Evolutionary conservation across 2,113 vertebrate species (phyloP), one percentile per base, ranked within the genome.

Genomic region (Zosterops borbonicus): DNA sequence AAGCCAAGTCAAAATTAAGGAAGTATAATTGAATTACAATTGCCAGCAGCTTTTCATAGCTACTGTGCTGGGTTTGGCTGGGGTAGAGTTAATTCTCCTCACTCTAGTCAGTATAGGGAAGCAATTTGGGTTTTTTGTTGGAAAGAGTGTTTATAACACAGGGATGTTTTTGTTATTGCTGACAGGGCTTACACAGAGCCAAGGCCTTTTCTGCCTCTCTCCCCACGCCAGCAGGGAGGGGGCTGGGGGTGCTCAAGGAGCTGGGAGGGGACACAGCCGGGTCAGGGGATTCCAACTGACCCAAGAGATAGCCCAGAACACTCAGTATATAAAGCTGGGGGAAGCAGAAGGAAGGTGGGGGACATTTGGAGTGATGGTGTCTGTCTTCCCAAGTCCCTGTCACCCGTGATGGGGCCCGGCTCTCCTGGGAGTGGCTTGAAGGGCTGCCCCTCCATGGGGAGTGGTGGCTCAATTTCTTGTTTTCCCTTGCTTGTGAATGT

Each of bases 291-390:
- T 6, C 31, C 3, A 14, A 8, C 1, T 18, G 73, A 52, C 37
- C 27, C 8, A 53, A 47, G 29, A 22, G 6, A 60, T 23, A 37
- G 17, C 39, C 59, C 29, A 20, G 3, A 23, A 2, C 22, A 41
- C 21, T 41, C 46, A 53, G 25, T 3, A 35, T 24, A 1, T 17
- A 10, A 27, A 59, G 1, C 2, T 27, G 2, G 6, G 5, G 50
- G 29, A 27, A 22, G 28, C 35, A 27, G 39, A 35, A 31, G 12
- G 25, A 53, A 53, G 8, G 14, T 4, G 28, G 5, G 1, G 29
- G 4, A 13, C 5, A 12, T 41, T 35, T 22, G 18, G 14, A 53
- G 17, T 11, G 4, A 24, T 31, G 21, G 3, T 4, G 6, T 55
- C 73, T 35, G 9, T 31, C 11, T 52, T 74, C 25, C 59, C 59